Evolutionary conservation across 2,797 vertebrate species (phyloP).

Genomic region (Pristis pectinata): DNA sequence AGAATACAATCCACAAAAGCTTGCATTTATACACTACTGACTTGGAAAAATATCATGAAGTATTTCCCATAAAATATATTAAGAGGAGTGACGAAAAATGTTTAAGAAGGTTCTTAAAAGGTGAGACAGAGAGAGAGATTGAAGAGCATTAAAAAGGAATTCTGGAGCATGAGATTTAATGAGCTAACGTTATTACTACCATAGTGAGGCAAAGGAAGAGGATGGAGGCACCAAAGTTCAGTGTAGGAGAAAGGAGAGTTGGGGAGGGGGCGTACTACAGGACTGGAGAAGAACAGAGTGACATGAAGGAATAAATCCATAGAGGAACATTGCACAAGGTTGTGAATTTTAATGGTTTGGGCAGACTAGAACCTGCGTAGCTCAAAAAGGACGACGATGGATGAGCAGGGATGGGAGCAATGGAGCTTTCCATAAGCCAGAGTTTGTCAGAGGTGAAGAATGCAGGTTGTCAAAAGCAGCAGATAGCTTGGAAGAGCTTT

Average conservation of each 20-base stretch:
- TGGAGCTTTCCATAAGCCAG: background rate
- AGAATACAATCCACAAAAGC: background rate
- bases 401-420: background rate
- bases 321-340: background rate
- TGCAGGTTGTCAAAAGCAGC: background rate
- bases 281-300: background rate
- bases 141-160: background rate
- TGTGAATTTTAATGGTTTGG: background rate
- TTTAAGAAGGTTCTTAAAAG: background rate
- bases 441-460: background rate
- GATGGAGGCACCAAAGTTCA: background rate
- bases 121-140: background rate
- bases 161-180: background rate
- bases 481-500: background rate
- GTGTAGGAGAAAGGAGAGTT: background rate
- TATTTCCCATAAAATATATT: background rate
- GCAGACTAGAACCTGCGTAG: background rate
- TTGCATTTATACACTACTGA: background rate
- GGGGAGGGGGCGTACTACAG: too few relatives aligned
- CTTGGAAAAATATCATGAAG: background rate
- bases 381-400: background rate
- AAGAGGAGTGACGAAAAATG: background rate
- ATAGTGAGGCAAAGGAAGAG: background rate
- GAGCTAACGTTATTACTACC: background rate
- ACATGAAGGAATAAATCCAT: background rate